Evolutionary conservation across 2,113 vertebrate species (phyloP).

Genomic region (Odocoileus hemionus): DNA sequence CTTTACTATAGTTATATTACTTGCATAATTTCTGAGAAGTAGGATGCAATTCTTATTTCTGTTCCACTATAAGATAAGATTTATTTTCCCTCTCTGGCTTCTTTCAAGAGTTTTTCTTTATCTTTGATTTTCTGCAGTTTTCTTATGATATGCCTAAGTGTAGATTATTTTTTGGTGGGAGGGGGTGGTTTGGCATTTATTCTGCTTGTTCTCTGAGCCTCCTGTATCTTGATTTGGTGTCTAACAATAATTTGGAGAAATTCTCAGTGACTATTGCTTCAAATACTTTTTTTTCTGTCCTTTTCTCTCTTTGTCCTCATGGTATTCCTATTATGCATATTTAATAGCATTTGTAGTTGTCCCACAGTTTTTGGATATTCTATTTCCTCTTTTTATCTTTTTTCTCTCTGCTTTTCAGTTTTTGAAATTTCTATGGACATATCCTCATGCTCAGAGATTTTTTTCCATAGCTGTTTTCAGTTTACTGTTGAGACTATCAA

Average conservation of each 20-base stretch:
- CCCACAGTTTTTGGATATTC: background rate
- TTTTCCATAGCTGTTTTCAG: background rate
- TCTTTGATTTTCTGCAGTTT: background rate
- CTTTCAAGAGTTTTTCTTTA: background rate
- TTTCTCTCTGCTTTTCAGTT: background rate
- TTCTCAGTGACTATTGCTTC: background rate
- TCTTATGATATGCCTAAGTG: background rate
- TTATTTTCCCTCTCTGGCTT: background rate
- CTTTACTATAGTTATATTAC: background rate
- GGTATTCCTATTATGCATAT: background rate
- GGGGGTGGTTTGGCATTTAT: background rate
- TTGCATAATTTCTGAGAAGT: background rate
- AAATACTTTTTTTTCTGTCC: background rate
- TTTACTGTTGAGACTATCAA: background rate
- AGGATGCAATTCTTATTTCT: background rate
- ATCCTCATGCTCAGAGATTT: background rate
- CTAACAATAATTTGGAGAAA: background rate
- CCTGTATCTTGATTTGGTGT: background rate
- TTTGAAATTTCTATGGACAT: background rate
- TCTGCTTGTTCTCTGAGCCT: background rate
- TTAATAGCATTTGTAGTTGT: background rate
- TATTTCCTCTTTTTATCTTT: background rate
- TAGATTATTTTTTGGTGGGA: background rate
- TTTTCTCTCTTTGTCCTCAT: background rate
- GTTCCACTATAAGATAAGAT: background rate